Evolutionary conservation across 2,888 invertebrate species (phyloP).

Genomic region (Xiphydria camelus): DNA sequence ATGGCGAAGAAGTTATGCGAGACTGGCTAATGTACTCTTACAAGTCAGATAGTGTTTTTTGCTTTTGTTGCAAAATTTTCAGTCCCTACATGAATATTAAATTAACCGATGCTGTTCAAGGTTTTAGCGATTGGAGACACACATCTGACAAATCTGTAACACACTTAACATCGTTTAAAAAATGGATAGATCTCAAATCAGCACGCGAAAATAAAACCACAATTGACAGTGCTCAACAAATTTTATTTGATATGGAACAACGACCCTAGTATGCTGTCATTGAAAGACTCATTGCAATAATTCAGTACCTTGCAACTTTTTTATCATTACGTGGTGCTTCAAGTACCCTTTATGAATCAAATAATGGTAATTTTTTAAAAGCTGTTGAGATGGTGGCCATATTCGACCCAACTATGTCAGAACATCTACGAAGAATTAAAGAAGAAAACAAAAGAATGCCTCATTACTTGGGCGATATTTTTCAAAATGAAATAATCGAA

Average conservation of each 20-base stretch:
- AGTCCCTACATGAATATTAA: no score
- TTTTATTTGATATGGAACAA: slow-evolving; percentile 14
- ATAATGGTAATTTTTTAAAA: slow-evolving; percentile 21
- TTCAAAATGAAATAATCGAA: slow-evolving; percentile 25
- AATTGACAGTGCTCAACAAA: no score
- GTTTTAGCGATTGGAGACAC: no score
- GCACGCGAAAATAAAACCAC: no score
- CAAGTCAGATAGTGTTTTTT: no score
- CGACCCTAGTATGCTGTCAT: slow-evolving; percentile 18
- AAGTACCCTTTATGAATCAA: slow-evolving; percentile 18
- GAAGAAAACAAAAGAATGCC: slow-evolving; percentile 3
- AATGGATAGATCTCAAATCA: no score
- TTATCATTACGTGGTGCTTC: slow-evolving; percentile 18
- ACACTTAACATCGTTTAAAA: no score
- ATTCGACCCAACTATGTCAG: slow-evolving; percentile 15
- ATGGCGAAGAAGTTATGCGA: no score
- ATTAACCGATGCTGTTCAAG: no score
- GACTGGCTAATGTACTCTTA: no score
- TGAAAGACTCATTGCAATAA: slow-evolving; percentile 17
- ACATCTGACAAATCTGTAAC: no score
- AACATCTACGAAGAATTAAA: slow-evolving; percentile 4
- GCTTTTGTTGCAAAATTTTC: no score
- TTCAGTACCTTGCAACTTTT: slow-evolving; percentile 17
- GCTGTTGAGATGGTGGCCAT: slow-evolving; percentile 13
- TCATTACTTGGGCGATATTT: slow-evolving; percentile 19